Conservation (phyloP, 2,797 vertebrate species). For the Coregonus sp. region DNA sequence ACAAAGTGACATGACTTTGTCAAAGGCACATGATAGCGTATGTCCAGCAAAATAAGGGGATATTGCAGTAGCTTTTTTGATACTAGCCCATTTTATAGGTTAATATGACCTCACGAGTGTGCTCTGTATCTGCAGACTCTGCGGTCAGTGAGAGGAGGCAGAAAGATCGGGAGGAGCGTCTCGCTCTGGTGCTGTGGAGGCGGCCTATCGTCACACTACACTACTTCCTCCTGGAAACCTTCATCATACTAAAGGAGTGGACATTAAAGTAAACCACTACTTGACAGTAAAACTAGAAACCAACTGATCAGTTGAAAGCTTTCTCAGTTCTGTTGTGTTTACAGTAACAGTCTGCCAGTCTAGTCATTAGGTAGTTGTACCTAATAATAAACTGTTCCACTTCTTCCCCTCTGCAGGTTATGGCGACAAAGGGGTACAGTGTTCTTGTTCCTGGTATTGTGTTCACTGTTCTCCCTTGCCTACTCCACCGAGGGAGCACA, state of each 20-base stretch:
- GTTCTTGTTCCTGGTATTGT: conserved; percentile 79
- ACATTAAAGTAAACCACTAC: conserved; percentile 86
- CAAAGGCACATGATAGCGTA: neutral
- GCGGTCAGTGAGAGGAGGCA: conserved; percentile 82
- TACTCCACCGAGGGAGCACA: conserved; percentile 94
- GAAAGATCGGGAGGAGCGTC: conserved; percentile 87
- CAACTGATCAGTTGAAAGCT: neutral
- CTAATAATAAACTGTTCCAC: neutral
- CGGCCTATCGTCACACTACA: conserved; percentile 89
- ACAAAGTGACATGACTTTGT: neutral
- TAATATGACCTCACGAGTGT: conserved; percentile 3
- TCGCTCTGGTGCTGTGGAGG: conserved; percentile 92
- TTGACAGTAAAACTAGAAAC: neutral
- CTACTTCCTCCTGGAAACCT: conserved; percentile 92
- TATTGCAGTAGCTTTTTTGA: neutral
- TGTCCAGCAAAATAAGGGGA: neutral
- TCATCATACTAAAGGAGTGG: conserved; percentile 93
- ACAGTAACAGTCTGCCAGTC: neutral
- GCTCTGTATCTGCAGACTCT: conserved; percentile 62
- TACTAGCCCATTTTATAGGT: neutral
- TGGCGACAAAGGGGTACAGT: conserved; percentile 86
- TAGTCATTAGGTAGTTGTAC: neutral
- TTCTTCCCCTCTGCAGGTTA: conserved; percentile 73
- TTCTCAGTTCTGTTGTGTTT: neutral
- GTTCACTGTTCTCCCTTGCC: conserved; percentile 81